These are phyloP conservation scores for Tupiocoris notatus DNA, from an alignment of 2,888 invertebrate species.

Conservation along the genomic window DNA sequence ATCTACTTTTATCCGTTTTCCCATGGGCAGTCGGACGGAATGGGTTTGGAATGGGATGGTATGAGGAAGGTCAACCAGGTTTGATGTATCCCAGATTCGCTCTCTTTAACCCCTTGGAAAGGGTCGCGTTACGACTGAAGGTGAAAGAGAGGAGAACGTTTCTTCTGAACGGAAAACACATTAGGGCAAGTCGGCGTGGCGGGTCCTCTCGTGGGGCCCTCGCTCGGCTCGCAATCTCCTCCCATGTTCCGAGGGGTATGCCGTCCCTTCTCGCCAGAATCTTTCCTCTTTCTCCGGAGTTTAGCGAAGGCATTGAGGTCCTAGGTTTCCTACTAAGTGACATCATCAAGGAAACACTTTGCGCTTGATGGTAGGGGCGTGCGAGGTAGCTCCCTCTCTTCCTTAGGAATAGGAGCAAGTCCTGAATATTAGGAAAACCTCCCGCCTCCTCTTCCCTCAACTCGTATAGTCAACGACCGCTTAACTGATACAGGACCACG, in stretches of 20 bases:
- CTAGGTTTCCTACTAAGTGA: slow-evolving; percentile 18
- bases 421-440: not conserved
- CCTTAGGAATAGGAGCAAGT: not conserved
- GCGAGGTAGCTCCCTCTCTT: not conserved
- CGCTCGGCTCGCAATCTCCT: not conserved
- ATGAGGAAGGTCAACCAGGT: slow-evolving; percentile 1
- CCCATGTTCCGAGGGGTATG: too few species aligned
- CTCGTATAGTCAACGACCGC: not conserved
- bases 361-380: not conserved
- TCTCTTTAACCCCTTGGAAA: slow-evolving; percentile 25
- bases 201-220: slow-evolving; percentile 11
- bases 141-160: not conserved
- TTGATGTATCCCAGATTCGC: slow-evolving; percentile 29
- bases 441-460: not conserved
- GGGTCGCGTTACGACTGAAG: not conserved
- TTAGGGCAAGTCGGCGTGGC: slow-evolving; percentile 11
- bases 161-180: slow-evolving; percentile 36
- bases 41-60: too few species aligned
- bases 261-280: not conserved
- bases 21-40: not conserved
- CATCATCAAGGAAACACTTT: slow-evolving; percentile 41
- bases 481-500: not conserved
- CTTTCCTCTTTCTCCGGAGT: slow-evolving; percentile 15
- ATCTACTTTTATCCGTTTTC: slow-evolving; percentile 3
- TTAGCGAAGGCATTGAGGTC: not conserved